Evolutionary conservation across 2,888 invertebrate species (phyloP), one percentile per base, ranked within the genome.

Genomic region (Chironomus tentans): DNA sequence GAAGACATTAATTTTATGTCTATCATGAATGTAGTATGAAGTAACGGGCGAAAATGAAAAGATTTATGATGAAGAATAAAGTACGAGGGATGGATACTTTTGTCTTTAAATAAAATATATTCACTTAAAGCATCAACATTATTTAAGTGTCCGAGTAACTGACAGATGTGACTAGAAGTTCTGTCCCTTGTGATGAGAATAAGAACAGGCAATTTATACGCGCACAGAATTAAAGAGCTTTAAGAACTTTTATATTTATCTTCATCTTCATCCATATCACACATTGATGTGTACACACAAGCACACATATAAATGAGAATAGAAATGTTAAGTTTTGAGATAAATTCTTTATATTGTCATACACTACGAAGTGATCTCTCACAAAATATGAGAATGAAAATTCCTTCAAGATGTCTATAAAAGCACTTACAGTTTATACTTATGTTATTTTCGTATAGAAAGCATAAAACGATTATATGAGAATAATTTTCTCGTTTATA

Each of bases 1-100:
- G 24, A 65, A 65, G 24, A 12, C 65, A 65, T 65, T 65, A 65
- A 65, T 65, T 71, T 73, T 38, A 73, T 46, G 46, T 56, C 38
- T 38, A 10, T 56, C 72, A 38, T 73, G 21, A 71, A 71, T 24
- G 13, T n/a, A 15, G 50, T 3, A 71, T 47, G 71, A 18, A 48
- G 71, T 7, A 10, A 65, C 65, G 5, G 21, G 10, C 62, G 72
- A 38, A 13, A 38, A 73, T 62, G 38, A 46, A 15, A 62, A 61
- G 72, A 62, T 73, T 62, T 61, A 73, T 73, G 56, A 38, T 28
- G 15, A 68, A 15, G 15, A 13, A 65, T 21, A 24, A 38, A 38
- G 38, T 7, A 38, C 38, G 4, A 38, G 38, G 38, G 38, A 38
- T 2, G 10, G 38, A 10, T 38, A 38, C 38, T 38, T 38, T 38